These are phyloP conservation scores for Linurgus olivaceus DNA, from an alignment of 2,797 vertebrate genomes.

Conservation along the genomic window DNA sequence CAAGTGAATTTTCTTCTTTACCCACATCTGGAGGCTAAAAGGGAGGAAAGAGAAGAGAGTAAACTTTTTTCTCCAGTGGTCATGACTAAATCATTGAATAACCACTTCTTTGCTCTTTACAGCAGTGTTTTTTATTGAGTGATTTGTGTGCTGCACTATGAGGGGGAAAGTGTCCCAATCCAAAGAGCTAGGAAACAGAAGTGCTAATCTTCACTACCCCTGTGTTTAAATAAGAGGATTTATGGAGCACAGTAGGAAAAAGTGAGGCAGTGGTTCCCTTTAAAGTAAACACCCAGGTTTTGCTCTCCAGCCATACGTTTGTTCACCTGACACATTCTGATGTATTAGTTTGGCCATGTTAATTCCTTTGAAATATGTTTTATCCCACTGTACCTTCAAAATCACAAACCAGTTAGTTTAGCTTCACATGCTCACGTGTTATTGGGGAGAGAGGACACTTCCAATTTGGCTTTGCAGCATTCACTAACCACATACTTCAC, in stretches of 20 bases:
- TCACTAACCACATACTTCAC: not conserved
- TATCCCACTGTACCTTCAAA: not conserved
- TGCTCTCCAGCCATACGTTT: not conserved
- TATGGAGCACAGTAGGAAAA: not conserved
- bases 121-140: not conserved
- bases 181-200: not conserved
- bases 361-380: not conserved
- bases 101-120: not conserved
- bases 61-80: not conserved
- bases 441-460: not conserved
- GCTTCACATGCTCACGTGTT: accelerated
- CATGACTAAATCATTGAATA: not conserved
- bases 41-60: not conserved
- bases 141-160: not conserved
- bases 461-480: not conserved
- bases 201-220: not conserved
- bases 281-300: not conserved
- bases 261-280: not conserved
- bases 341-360: not conserved
- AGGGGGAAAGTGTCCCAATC: not conserved
- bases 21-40: not conserved
- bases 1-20: not conserved
- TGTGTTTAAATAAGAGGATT: not conserved
- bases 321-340: not conserved
- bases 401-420: not conserved